These are phyloP conservation scores for Crotalus helleri DNA, from an alignment of 2,113 vertebrate genomes.

Conservation along the genomic window DNA sequence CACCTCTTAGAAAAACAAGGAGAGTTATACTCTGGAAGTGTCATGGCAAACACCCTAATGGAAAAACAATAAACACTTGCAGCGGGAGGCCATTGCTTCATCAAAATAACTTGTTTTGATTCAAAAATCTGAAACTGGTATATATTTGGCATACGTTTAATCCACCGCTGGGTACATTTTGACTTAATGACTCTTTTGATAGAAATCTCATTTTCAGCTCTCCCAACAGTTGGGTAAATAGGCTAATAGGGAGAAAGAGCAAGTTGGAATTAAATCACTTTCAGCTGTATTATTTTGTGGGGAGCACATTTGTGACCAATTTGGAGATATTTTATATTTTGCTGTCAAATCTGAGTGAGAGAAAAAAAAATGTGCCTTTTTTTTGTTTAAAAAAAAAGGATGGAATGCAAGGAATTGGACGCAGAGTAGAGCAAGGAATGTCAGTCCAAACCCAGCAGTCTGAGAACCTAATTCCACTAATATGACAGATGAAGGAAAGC, in stretches of 20 bases:
- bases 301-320: constrained; percentile 3
- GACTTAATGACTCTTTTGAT: neutral
- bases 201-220: neutral
- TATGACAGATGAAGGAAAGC: neutral
- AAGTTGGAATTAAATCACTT: neutral
- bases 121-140: neutral
- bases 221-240: neutral
- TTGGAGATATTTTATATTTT: neutral
- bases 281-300: neutral
- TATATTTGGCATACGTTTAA: neutral
- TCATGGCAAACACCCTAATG: neutral
- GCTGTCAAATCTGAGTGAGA: neutral
- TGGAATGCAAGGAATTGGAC: neutral
- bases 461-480: neutral
- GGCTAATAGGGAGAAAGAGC: neutral
- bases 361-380: neutral
- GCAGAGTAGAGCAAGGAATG: neutral
- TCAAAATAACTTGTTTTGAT: neutral
- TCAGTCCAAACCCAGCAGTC: neutral
- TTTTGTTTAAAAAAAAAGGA: neutral
- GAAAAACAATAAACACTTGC: neutral
- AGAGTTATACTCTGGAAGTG: neutral
- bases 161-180: neutral
- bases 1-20: neutral
- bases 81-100: neutral